A percentile compares a stretch with the other conserved stretches of the same genome.
phyloP scores from a whole-genome alignment of 1,140 invertebrate genomes.

The Periplaneta americana region DNA sequence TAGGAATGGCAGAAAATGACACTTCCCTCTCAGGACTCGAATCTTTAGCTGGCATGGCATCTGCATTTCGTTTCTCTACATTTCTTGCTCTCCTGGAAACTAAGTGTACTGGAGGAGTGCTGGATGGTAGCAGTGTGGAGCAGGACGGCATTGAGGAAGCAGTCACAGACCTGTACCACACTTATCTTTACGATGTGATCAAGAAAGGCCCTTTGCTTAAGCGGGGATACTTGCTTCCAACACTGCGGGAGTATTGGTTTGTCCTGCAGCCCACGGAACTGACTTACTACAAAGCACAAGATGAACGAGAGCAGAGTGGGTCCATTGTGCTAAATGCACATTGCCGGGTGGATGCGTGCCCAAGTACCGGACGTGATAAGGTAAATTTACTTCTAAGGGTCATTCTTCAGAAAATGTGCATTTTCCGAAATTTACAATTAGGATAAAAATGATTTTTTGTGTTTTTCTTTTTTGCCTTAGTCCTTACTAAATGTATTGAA shows the following conservation, averaged over 20 bases:
- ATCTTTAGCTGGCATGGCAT: slow-evolving; percentile 53
- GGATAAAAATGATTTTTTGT: too few relatives aligned
- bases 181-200: slow-evolving; percentile 74
- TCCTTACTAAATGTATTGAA: too few relatives aligned
- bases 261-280: slow-evolving; percentile 66
- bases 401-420: too few relatives aligned
- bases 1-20: slow-evolving; percentile 58
- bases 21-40: slow-evolving; percentile 50
- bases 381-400: too few relatives aligned
- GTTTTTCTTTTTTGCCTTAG: too few relatives aligned
- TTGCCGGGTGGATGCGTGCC: slow-evolving; percentile 54
- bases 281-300: slow-evolving; percentile 66
- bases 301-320: slow-evolving; percentile 65
- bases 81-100: slow-evolving; percentile 69
- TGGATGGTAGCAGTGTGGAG: slow-evolving; percentile 41
- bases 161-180: slow-evolving; percentile 67
- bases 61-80: slow-evolving; percentile 53
- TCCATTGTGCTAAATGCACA: slow-evolving; percentile 55
- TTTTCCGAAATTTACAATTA: too few relatives aligned
- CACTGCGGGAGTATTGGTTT: slow-evolving; percentile 74
- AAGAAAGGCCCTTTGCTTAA: slow-evolving; percentile 73
- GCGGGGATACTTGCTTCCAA: slow-evolving; percentile 66
- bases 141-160: slow-evolving; percentile 59
- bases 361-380: not conserved
- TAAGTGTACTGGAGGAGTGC: slow-evolving; percentile 49